Evolutionary conservation across 2,797 vertebrate genomes (phyloP), one percentile per base, ranked within the genome.

Genomic region (Ctenopoma multispine): DNA sequence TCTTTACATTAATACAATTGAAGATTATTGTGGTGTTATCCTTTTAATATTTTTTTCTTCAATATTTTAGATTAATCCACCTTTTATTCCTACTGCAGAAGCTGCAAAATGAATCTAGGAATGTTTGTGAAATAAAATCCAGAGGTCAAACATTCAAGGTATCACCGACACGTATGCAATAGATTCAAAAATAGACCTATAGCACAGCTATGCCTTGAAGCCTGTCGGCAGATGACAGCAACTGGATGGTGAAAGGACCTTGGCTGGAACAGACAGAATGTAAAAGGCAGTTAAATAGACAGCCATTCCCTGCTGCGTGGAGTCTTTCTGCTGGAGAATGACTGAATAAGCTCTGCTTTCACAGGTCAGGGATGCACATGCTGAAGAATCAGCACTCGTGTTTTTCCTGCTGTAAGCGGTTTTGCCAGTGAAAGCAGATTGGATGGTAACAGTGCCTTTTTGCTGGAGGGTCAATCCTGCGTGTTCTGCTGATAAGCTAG

Each of bases 321-420:
- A 64, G 69, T 75, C 80, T 92, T 93, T 93, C 91, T 92, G 84
- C 84, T 43, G 75, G 68, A 90, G 90, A 87, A 89, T 79, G 88
- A 91, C 90, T 90, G 91, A 92, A 94, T 90, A 90, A 93, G 92
- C 92, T 90, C 85, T 78, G 88, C 90, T 93, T 92, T 92, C 90
- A 91, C 91, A 93, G 94, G 94, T 93, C 94, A 93, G 91, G 85
- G 92, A 94, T 89, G 89, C 87, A 90, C 89, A 92, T 63, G 86
- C 86, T 87, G 90, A 89, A 91, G 93, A 94, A 94, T 94, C 93
- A 93, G 94, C 93, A 93, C 87, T 90, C 75, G 79, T 81, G 89
- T 89, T 94, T 92, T 93, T 89, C 90, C 93, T 75, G 90, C 91
- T 91, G 91, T 94, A 95, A 95, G 93, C 93, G 76, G 79, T 94